phyloP scores from a whole-genome alignment of 2,797 vertebrate species.

The Benthosema pterotum region DNA sequence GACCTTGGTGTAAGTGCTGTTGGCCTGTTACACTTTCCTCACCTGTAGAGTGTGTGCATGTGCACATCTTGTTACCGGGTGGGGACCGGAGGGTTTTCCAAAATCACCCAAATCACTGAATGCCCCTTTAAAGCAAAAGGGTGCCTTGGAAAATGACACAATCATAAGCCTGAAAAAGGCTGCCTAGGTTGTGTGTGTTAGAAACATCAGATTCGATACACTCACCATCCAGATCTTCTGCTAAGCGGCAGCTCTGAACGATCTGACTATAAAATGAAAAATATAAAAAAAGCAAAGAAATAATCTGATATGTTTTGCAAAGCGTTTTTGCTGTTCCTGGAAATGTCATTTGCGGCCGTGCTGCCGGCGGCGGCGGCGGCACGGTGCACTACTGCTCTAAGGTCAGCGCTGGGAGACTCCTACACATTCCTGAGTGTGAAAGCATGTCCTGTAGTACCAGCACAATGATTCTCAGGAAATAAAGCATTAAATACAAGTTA shows the following conservation, averaged over 20 bases:
- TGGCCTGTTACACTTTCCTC: too few species aligned
- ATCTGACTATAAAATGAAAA: not conserved
- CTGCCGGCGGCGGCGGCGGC: constrained; percentile 13
- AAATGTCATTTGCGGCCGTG: constrained; percentile 43
- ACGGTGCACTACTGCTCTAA: constrained; percentile 3
- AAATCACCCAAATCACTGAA: too few species aligned
- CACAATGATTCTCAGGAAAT: constrained; percentile 58
- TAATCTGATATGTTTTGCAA: constrained; percentile 5
- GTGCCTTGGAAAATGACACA: not conserved
- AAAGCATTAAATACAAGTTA: constrained; percentile 62
- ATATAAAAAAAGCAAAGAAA: too few species aligned
- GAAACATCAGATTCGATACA: not conserved
- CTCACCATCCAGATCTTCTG: not conserved
- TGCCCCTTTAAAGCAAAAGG: too few species aligned
- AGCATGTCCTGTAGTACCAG: constrained; percentile 45
- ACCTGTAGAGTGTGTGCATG: too few species aligned
- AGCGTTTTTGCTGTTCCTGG: constrained; percentile 15
- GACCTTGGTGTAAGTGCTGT: too few species aligned
- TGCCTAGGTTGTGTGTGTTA: too few species aligned
- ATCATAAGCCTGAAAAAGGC: too few species aligned
- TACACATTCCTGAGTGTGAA: constrained; percentile 56
- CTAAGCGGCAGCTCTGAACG: not conserved
- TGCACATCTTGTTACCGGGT: too few species aligned
- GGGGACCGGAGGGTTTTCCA: too few species aligned
- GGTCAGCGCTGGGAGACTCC: constrained; percentile 45